These are phyloP conservation scores for Pseudochromis fuscus DNA, from an alignment of 2,797 vertebrate species.

Conservation along the genomic window DNA sequence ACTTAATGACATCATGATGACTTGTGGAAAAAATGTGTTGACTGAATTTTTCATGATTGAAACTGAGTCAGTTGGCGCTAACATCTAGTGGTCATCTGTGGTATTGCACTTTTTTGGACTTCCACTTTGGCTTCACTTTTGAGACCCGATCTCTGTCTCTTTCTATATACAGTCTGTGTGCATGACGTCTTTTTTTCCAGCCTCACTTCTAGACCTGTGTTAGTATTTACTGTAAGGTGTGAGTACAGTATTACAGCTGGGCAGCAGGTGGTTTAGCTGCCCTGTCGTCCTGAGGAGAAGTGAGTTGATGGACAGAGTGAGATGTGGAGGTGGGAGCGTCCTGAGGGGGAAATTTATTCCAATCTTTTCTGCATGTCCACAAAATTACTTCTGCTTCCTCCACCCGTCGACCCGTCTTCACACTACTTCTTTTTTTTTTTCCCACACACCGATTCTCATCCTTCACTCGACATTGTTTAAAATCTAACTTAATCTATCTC, in stretches of 20 bases:
- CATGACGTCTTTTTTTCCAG: too few species aligned
- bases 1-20: too few species aligned
- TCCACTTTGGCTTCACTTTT: too few species aligned
- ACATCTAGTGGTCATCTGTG: too few species aligned
- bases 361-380: conserved; percentile 52
- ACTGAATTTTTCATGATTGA: too few species aligned
- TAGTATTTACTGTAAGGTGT: conserved; percentile 1
- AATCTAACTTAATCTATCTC: conserved; percentile 59
- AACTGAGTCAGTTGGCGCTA: too few species aligned
- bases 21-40: too few species aligned
- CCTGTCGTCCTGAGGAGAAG: not conserved
- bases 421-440: not conserved
- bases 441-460: conserved; percentile 14
- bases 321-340: conserved; percentile 30
- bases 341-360: conserved; percentile 27
- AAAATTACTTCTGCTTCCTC: conserved; percentile 60
- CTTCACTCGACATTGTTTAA: conserved; percentile 46
- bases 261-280: conserved; percentile 11
- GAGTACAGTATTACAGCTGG: not conserved
- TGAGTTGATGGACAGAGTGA: conserved; percentile 10
- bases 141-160: too few species aligned
- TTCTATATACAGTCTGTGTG: too few species aligned
- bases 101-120: too few species aligned
- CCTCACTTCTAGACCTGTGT: too few species aligned
- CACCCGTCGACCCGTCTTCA: conserved; percentile 22